Percentiles rank a stretch among this genome's conserved stretches.
These are phyloP conservation scores for Allygus modestus DNA, from an alignment of 2,888 invertebrate species.

Conservation along the genomic window DNA sequence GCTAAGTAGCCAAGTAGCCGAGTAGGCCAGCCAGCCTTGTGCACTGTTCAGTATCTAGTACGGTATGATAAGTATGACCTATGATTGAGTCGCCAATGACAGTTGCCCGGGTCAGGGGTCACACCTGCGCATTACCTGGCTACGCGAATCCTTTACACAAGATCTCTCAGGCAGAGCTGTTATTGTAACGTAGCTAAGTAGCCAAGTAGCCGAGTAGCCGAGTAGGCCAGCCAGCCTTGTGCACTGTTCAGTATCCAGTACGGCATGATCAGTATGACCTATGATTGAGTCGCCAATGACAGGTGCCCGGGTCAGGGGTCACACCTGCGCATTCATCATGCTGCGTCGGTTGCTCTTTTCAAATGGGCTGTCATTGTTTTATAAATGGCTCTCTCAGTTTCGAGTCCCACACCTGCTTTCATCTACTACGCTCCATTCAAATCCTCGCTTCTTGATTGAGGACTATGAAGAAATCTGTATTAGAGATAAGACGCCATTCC, in stretches of 20 bases:
- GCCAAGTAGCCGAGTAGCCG: too few relatives aligned
- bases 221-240: too few relatives aligned
- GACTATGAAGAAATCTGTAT: too few relatives aligned
- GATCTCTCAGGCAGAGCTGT: too few relatives aligned
- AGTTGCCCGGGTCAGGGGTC: constrained; percentile 33
- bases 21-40: too few relatives aligned
- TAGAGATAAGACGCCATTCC: too few relatives aligned
- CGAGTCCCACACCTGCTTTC: constrained; percentile 15
- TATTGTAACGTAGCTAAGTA: too few relatives aligned
- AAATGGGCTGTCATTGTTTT: constrained; percentile 40
- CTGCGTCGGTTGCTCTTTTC: constrained; percentile 33
- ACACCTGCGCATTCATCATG: constrained; percentile 51
- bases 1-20: too few relatives aligned
- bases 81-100: constrained; percentile 1
- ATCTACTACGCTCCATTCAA: neutral
- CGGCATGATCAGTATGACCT: neutral
- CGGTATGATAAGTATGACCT: neutral
- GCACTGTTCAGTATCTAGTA: too few relatives aligned
- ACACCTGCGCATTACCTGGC: constrained; percentile 50
- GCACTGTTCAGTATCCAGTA: too few relatives aligned
- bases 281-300: constrained; percentile 1
- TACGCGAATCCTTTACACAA: too few relatives aligned
- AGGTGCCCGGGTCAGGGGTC: constrained; percentile 36
- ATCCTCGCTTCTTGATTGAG: neutral
- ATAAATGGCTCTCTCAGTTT: constrained; percentile 20